phyloP scores from a whole-genome alignment of 2,113 vertebrate species.

The Choloepus hoffmanni region DNA sequence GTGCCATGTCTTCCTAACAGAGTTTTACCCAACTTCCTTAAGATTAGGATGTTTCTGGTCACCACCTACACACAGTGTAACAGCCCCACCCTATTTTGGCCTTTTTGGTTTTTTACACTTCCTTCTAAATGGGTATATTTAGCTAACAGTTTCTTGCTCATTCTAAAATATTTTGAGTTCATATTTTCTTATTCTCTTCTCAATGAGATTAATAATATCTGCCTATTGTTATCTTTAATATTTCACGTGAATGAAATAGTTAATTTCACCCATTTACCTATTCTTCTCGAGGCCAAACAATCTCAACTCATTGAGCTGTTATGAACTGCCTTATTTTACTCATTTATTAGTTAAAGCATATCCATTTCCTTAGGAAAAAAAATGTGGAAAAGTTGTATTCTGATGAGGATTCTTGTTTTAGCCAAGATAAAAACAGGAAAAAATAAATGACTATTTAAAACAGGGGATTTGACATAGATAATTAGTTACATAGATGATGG shows the following conservation, averaged over 20 bases:
- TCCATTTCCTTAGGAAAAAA: background rate
- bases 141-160: background rate
- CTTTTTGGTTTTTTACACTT: constrained; percentile 7
- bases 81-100: background rate
- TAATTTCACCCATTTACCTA: constrained; percentile 42
- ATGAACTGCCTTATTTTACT: background rate
- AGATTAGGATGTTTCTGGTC: background rate
- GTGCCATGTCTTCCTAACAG: background rate
- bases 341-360: constrained; percentile 21
- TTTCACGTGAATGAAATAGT: constrained; percentile 11
- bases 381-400: constrained; percentile 1
- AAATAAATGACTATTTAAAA: constrained; percentile 9
- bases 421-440: background rate
- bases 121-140: constrained; percentile 16
- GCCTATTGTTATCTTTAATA: constrained; percentile 43
- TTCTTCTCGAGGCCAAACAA: background rate
- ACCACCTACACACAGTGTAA: background rate
- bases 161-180: constrained; percentile 5
- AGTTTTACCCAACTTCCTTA: background rate
- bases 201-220: constrained; percentile 38
- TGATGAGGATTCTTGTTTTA: background rate
- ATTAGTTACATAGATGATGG: background rate
- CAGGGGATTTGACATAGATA: background rate
- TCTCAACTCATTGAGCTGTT: background rate
- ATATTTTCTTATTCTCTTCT: background rate